Evolutionary conservation across 2,797 vertebrate genomes (phyloP).

Genomic region (Sebastes minor): DNA sequence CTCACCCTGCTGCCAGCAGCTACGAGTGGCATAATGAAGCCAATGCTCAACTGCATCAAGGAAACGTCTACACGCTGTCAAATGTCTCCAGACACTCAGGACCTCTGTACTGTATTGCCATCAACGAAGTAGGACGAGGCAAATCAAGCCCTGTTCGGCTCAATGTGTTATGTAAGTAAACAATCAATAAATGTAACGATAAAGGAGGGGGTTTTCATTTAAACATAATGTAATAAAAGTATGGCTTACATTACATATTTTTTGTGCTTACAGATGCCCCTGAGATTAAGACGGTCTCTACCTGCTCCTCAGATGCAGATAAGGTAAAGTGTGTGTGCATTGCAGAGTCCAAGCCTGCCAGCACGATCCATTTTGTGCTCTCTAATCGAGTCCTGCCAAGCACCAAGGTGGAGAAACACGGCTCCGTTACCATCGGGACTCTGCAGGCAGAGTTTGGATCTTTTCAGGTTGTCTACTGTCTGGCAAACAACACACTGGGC

Average conservation of each 20-base stretch:
- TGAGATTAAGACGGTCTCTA: conserved; percentile 62
- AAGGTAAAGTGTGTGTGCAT: conserved; percentile 67
- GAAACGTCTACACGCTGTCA: conserved; percentile 23
- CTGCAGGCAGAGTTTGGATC: conserved; percentile 29
- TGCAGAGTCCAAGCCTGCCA: conserved; percentile 69
- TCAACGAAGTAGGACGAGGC: conserved; percentile 51
- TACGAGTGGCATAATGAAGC: conserved; percentile 61
- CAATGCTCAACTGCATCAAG: conserved; percentile 20
- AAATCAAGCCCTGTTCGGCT: conserved; percentile 55
- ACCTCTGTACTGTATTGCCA: conserved; percentile 67
- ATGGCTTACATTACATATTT: background rate
- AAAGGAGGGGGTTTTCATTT: background rate
- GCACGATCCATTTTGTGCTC: conserved; percentile 58
- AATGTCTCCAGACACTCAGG: conserved; percentile 61
- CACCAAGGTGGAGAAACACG: conserved; percentile 35
- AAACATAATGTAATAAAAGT: too few species aligned
- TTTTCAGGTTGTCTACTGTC: conserved; percentile 53
- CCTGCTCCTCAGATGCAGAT: conserved; percentile 51
- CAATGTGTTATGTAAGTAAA: conserved; percentile 69
- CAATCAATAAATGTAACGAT: background rate
- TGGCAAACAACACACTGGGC: conserved; percentile 70
- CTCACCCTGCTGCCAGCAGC: conserved; percentile 59
- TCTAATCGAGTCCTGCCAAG: conserved; percentile 33
- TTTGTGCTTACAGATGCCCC: conserved; percentile 65
- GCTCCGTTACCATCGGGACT: conserved; percentile 47